These are phyloP conservation scores for Folsomia candida DNA, from an alignment of 2,888 invertebrate genomes.

Conservation along the genomic window DNA sequence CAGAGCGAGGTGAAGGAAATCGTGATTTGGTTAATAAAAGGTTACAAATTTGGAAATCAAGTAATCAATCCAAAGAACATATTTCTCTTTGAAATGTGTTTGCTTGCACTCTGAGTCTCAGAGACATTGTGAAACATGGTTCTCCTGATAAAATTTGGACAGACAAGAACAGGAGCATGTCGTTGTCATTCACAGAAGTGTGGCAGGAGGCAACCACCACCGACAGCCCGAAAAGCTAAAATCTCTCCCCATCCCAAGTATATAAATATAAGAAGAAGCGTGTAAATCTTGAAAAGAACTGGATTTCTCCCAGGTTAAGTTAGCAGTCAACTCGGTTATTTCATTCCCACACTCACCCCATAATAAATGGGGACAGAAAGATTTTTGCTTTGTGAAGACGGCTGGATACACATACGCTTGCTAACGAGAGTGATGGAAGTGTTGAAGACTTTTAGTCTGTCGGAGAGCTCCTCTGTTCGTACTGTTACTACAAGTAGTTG, in stretches of 20 bases:
- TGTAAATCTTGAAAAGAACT: neutral
- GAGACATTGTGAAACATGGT: neutral
- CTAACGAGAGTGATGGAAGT: constrained; percentile 30
- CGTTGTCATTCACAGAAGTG: constrained; percentile 20
- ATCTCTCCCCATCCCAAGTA: neutral
- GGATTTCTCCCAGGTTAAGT: neutral
- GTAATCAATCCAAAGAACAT: neutral
- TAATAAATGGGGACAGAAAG: constrained; percentile 19
- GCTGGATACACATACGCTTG: neutral
- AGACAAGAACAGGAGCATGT: neutral
- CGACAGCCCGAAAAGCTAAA: neutral
- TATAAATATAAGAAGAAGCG: neutral
- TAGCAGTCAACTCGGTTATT: constrained; percentile 2
- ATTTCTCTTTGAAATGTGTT: neutral
- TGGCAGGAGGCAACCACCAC: neutral
- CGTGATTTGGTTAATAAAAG: constrained; percentile 15
- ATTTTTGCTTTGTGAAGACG: neutral
- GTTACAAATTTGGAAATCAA: constrained; percentile 1
- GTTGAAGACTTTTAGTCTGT: constrained; percentile 4
- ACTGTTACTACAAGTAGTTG: constrained; percentile 23
- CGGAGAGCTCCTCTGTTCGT: neutral
- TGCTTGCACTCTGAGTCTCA: neutral
- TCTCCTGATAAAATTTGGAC: neutral
- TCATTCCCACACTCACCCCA: neutral
- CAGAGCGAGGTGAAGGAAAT: neutral